Percentiles rank a stretch among this genome's conserved stretches.
These are phyloP conservation scores for Simalia tracyae DNA, from an alignment of 2,797 vertebrate genomes.

Conservation along the genomic window DNA sequence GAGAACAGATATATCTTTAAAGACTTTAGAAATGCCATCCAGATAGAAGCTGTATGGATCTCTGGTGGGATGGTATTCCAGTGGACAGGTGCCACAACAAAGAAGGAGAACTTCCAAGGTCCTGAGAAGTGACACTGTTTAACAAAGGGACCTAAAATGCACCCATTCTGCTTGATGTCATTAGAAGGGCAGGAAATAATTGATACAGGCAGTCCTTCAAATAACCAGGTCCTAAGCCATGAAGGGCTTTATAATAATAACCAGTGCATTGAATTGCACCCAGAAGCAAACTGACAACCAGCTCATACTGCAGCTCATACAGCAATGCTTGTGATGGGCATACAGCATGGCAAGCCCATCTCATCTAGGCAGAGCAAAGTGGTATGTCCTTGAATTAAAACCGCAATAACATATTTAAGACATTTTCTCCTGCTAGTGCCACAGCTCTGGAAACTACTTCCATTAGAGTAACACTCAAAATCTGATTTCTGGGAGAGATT, in stretches of 20 bases:
- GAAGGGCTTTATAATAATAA: neutral
- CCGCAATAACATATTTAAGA: neutral
- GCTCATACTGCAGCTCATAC: neutral
- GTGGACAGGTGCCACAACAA: neutral
- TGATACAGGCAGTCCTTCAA: neutral
- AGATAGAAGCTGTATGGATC: neutral
- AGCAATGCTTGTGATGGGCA: neutral
- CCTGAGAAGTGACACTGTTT: neutral
- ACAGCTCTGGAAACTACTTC: neutral
- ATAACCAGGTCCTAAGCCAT: neutral
- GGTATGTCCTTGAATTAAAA: neutral
- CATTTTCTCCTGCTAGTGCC: neutral
- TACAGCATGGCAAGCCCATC: neutral
- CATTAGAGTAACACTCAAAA: neutral
- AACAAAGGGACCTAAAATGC: neutral
- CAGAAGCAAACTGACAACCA: neutral
- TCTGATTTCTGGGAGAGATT: neutral
- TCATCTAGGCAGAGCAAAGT: neutral
- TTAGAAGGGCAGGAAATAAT: neutral
- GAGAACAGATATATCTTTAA: neutral
- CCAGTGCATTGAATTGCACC: neutral
- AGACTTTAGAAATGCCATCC: neutral
- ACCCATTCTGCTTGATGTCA: neutral
- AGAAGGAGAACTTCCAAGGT: neutral
- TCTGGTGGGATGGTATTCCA: neutral